Base-by-base conservation (phyloP, 2,797 vertebrate genomes). In the Gorsachius magnificus region DNA sequence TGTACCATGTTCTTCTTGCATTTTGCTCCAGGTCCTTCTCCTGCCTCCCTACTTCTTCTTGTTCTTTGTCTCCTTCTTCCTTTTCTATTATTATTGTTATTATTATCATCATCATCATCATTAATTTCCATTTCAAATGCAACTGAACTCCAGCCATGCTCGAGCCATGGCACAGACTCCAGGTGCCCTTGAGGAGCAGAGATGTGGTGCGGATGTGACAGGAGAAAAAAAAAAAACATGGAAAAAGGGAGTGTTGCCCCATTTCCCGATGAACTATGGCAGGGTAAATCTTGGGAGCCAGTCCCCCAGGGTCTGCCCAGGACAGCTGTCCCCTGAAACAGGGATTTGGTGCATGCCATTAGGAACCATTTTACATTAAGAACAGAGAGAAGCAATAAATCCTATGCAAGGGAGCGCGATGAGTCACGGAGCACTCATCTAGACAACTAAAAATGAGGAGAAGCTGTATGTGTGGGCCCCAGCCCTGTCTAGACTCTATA, bases 1-100 rank as follows among this genome's bases (percentile, higher is more conserved):
- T 2, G 8, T 0, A 0, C 4, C 0, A 0, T 11, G 26, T 31
- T 93, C 16, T 14, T 51, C 56, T 46, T 31, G 10, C 10, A 3
- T 71, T 71, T 82, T 1, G 2, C 12, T 82, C 25, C n/a, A 45
- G 7, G 17, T 65, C 58, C 22, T 87, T 69, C 22, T 36, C 12
- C 46, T 46, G 19, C 50, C 31, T 76, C 38, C 22, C 10, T 64
- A 3, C 7, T 71, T 24, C 36, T 75, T 18, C 48, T 74, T 9
- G 35, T 48, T 13, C 5, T 31, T 50, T n/a, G 24, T 51, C 25
- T 26, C 10, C 25, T 51, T 26, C 25, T 51, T 28, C 50, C 14
- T 83, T 24, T 25, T 15, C 51, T 29, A 16, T 11, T 48, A 10
- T 45, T 45, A 19, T 45, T 45, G 17, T 46, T 46, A 46, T 10